Percentiles rank a stretch among this genome's conserved stretches.
Conservation (phyloP, 2,888 invertebrate genomes). For the Brenthis ino region DNA sequence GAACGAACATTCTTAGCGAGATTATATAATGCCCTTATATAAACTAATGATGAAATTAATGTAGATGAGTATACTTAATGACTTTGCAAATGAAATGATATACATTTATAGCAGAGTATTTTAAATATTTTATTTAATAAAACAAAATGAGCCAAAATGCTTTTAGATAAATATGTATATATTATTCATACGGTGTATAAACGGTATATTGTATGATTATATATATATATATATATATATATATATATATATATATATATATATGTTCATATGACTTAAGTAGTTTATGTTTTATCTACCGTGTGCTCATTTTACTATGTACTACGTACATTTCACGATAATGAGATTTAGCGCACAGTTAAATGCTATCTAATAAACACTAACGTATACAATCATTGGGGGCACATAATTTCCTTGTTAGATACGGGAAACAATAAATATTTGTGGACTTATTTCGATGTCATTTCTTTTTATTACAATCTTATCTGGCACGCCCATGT, state of each 20-base stretch:
- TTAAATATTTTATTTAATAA: too few relatives aligned
- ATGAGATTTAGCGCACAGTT: slow-evolving; percentile 34
- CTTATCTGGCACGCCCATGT: background rate
- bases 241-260: slow-evolving; percentile 54
- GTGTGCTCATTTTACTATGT: slow-evolving; percentile 30
- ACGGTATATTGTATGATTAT: slow-evolving; percentile 7
- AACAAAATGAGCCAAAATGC: too few relatives aligned
- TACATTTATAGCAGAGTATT: too few relatives aligned
- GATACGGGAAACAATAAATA: slow-evolving; percentile 45
- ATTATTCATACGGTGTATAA: too few relatives aligned
- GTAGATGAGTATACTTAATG: slow-evolving; percentile 64
- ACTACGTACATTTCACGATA: slow-evolving; percentile 25
- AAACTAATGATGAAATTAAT: slow-evolving; percentile 63
- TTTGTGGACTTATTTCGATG: background rate
- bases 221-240: slow-evolving; percentile 55
- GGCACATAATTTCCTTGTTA: slow-evolving; percentile 58
- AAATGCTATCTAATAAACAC: slow-evolving; percentile 26
- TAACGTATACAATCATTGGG: slow-evolving; percentile 50
- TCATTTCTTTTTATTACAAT: background rate
- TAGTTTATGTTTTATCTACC: slow-evolving; percentile 47
- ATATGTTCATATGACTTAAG: slow-evolving; percentile 57
- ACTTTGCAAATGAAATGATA: slow-evolving; percentile 45
- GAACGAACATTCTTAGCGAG: slow-evolving; percentile 54
- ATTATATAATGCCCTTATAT: slow-evolving; percentile 73
- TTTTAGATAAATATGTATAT: too few relatives aligned